Conservation (phyloP, 2,113 vertebrate genomes). For the Chelonoidis abingdonii region DNA sequence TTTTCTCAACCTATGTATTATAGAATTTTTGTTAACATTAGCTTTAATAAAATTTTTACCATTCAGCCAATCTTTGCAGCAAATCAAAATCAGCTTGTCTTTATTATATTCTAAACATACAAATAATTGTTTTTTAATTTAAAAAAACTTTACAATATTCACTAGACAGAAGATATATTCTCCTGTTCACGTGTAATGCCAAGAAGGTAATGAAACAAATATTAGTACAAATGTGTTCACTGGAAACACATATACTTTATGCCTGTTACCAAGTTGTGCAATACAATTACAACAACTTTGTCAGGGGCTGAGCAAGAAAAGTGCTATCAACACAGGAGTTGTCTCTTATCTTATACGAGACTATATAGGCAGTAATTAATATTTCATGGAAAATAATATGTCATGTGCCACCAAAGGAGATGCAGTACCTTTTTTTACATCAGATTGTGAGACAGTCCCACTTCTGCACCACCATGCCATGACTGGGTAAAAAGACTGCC, state of each 20-base stretch:
- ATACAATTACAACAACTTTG: not conserved
- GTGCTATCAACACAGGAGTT: not conserved
- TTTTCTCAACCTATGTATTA: no score
- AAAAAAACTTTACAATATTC: not conserved
- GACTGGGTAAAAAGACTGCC: not conserved
- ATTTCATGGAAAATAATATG: not conserved
- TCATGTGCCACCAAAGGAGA: not conserved
- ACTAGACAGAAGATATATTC: not conserved
- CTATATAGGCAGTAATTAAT: not conserved
- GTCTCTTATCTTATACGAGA: not conserved
- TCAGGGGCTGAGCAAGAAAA: not conserved
- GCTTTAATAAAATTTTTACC: not conserved
- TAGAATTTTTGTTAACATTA: no score
- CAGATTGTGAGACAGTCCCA: not conserved
- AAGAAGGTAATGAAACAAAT: not conserved
- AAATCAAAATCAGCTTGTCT: not conserved
- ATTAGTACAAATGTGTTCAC: not conserved
- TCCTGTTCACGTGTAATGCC: fast-evolving
- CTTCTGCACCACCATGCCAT: not conserved
- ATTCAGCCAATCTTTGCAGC: not conserved
- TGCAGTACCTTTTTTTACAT: not conserved
- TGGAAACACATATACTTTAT: not conserved
- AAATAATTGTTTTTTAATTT: not conserved
- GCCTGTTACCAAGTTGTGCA: fast-evolving
- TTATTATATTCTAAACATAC: not conserved